phyloP scores from a whole-genome alignment of 2,113 vertebrate genomes.

The Deroptyus accipitrinus region DNA sequence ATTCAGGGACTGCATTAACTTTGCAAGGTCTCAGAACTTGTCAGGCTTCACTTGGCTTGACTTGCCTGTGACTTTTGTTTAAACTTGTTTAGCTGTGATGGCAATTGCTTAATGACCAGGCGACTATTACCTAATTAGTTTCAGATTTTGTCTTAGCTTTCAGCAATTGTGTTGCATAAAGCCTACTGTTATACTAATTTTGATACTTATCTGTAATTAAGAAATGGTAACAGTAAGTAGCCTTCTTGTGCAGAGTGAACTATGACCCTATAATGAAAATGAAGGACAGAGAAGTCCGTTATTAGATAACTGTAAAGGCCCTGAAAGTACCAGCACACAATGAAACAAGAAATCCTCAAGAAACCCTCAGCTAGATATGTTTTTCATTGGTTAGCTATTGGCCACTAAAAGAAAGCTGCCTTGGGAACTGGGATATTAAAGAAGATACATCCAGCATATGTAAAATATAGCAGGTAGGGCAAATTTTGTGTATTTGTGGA shows the following conservation, averaged over 20 bases:
- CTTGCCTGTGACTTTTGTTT: neutral
- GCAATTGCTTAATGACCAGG: neutral
- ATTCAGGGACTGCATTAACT: neutral
- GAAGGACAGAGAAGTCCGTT: neutral
- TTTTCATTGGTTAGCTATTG: neutral
- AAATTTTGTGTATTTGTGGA: neutral
- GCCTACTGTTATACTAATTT: neutral
- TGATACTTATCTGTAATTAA: neutral
- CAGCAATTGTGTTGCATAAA: neutral
- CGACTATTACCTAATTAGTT: neutral
- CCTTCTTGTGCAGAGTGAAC: neutral
- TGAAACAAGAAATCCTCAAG: neutral
- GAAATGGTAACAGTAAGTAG: neutral
- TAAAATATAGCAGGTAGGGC: neutral
- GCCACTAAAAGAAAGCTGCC: neutral
- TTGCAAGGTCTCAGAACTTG: neutral
- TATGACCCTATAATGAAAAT: neutral
- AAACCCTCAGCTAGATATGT: neutral
- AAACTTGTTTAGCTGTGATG: neutral
- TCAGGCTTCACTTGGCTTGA: neutral
- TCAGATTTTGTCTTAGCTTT: neutral
- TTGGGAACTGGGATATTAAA: neutral
- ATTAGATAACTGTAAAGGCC: neutral
- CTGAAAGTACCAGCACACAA: neutral
- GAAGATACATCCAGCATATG: neutral